phyloP scores from a whole-genome alignment of 2,888 invertebrate genomes.

The Geotrupes spiniger region DNA sequence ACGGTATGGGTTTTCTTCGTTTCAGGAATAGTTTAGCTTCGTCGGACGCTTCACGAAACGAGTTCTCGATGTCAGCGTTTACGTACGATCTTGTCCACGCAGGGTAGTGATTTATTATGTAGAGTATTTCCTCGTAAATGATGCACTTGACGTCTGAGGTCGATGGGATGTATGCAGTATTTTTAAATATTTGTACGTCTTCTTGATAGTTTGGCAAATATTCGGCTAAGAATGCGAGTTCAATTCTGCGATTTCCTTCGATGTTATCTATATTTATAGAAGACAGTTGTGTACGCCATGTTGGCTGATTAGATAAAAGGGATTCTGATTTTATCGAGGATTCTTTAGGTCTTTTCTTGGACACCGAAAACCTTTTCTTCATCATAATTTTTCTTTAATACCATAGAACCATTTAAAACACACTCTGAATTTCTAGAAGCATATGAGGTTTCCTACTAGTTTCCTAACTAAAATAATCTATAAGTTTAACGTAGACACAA shows the following conservation, averaged over 20 bases:
- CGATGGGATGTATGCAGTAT: slow-evolving; percentile 7
- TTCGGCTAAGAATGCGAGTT: slow-evolving; percentile 14
- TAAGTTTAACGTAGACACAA: too few relatives aligned
- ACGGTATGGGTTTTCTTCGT: slow-evolving; percentile 14
- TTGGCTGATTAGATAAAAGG: not conserved
- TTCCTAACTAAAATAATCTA: too few relatives aligned
- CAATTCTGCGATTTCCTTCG: slow-evolving; percentile 5
- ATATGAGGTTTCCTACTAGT: too few relatives aligned
- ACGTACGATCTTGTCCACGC: slow-evolving; percentile 19
- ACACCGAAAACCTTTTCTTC: too few relatives aligned
- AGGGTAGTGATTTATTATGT: slow-evolving; percentile 19
- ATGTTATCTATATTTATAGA: not conserved
- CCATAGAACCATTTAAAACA: too few relatives aligned
- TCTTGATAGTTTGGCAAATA: slow-evolving; percentile 13
- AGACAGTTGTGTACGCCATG: not conserved
- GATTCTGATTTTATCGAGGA: too few relatives aligned
- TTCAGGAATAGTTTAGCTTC: slow-evolving; percentile 14
- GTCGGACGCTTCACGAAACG: slow-evolving; percentile 10
- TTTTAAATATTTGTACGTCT: slow-evolving; percentile 13
- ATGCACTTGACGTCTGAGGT: slow-evolving; percentile 9
- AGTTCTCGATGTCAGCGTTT: slow-evolving; percentile 6
- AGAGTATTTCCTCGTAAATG: slow-evolving; percentile 20
- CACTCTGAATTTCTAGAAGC: too few relatives aligned
- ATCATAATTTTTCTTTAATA: too few relatives aligned
- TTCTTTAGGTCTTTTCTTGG: too few relatives aligned